phyloP scores from a whole-genome alignment of 2,113 vertebrate species.

The Ceratotherium simum region DNA sequence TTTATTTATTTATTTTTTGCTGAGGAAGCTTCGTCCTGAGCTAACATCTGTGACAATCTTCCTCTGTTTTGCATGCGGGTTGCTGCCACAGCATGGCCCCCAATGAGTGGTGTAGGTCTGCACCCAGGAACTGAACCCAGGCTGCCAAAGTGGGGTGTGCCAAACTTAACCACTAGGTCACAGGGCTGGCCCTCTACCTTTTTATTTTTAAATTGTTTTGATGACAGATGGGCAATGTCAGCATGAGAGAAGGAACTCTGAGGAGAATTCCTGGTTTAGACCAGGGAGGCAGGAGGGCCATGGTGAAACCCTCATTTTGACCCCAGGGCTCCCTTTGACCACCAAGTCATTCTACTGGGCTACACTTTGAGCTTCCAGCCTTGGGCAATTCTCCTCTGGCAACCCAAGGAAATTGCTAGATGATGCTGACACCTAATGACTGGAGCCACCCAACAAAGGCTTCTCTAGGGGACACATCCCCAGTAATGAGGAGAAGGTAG shows the following conservation, averaged over 20 bases:
- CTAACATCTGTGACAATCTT: too few relatives aligned
- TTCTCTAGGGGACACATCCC: background rate
- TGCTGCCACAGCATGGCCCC: too few relatives aligned
- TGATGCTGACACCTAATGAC: background rate
- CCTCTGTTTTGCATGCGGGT: too few relatives aligned
- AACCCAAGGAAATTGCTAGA: background rate
- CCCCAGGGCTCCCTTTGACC: background rate
- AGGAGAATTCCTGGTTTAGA: background rate
- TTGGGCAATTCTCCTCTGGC: background rate
- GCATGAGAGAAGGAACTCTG: background rate
- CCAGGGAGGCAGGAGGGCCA: background rate
- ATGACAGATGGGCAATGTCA: background rate
- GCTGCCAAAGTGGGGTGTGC: too few relatives aligned
- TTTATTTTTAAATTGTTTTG: conserved; percentile 3
- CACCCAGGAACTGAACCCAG: too few relatives aligned
- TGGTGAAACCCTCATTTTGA: background rate
- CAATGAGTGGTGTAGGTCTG: too few relatives aligned
- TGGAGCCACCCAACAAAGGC: background rate
- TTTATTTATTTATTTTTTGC: background rate
- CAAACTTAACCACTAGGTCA: too few relatives aligned
- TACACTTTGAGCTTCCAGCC: background rate
- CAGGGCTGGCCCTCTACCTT: background rate
- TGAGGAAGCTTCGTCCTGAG: too few relatives aligned
- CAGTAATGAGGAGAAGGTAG: background rate
- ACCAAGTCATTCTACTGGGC: background rate